Percentiles rank a stretch among this genome's conserved stretches.
phyloP scores from a whole-genome alignment of 1,140 invertebrate species.

The Halictus rubicundus region DNA sequence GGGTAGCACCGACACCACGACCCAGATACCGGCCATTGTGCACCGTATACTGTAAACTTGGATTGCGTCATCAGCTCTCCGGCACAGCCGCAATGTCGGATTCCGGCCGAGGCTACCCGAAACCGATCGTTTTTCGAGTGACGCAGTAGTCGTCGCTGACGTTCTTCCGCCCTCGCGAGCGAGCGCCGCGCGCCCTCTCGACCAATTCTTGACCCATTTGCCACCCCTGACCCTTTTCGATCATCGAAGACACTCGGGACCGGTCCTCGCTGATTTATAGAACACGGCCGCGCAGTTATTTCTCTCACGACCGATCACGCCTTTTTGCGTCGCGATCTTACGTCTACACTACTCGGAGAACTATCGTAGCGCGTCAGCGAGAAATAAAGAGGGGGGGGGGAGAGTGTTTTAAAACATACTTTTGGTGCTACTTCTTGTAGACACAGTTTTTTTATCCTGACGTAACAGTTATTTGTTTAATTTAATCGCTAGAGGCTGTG shows the following conservation, averaged over 20 bases:
- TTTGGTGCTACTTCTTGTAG: too few relatives aligned
- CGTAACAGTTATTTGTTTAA: too few relatives aligned
- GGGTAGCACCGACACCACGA: constrained; percentile 73
- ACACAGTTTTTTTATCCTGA: too few relatives aligned
- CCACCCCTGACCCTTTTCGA: background rate
- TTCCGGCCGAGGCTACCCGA: constrained; percentile 38
- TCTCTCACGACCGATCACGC: too few relatives aligned
- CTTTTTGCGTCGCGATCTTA: too few relatives aligned
- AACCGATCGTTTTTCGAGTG: constrained; percentile 41
- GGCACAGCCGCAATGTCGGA: constrained; percentile 43
- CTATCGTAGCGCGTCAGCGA: too few relatives aligned
- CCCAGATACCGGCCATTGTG: constrained; percentile 74
- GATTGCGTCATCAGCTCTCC: constrained; percentile 37
- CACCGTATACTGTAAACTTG: constrained; percentile 62
- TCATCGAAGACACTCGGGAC: background rate
- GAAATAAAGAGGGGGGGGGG: too few relatives aligned
- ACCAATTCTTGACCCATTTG: constrained; percentile 35
- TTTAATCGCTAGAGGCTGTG: too few relatives aligned
- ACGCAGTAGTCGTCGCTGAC: constrained; percentile 28
- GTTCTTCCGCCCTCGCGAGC: constrained; percentile 25
- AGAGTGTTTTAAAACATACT: too few relatives aligned
- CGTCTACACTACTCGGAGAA: too few relatives aligned
- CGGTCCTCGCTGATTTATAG: too few relatives aligned
- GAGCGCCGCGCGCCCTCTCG: background rate
- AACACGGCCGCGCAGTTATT: too few relatives aligned